Conservation (phyloP, 2,888 invertebrate species). For the Lacanobia wlatinum region DNA sequence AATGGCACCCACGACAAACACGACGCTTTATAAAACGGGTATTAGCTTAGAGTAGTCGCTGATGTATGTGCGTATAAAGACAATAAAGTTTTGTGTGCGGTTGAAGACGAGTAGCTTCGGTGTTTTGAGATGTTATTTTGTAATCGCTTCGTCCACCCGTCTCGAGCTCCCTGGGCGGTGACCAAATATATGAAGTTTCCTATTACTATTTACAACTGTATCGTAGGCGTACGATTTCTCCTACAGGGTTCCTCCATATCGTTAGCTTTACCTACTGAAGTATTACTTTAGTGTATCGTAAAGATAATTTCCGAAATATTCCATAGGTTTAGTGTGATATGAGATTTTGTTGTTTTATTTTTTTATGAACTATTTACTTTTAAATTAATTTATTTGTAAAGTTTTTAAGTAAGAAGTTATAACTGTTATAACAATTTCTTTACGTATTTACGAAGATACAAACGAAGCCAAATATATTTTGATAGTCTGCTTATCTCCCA, state of each 20-base stretch:
- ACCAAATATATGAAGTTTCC: conserved; percentile 84
- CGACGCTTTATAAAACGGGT: conserved; percentile 86
- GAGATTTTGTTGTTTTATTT: conserved; percentile 74
- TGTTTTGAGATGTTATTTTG: conserved; percentile 82
- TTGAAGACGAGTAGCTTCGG: conserved; percentile 81
- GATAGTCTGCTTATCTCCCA: conserved; percentile 48
- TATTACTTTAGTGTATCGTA: conserved; percentile 87
- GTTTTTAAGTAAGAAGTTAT: conserved; percentile 26
- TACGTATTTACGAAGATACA: conserved; percentile 26
- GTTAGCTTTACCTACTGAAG: conserved; percentile 90
- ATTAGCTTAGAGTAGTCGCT: conserved; percentile 75
- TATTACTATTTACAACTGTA: conserved; percentile 84
- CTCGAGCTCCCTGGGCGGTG: conserved; percentile 83
- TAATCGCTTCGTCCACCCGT: conserved; percentile 82
- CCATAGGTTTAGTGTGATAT: conserved; percentile 83
- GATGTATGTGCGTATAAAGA: conserved; percentile 77
- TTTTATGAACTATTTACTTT: conserved; percentile 63
- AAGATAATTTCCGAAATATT: conserved; percentile 84
- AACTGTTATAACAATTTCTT: conserved; percentile 33
- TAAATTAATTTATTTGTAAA: conserved; percentile 45
- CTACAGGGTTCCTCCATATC: conserved; percentile 91
- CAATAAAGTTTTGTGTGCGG: conserved; percentile 82
- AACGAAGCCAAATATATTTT: conserved; percentile 65
- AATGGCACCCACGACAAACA: conserved; percentile 76
- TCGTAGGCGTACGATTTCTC: conserved; percentile 85